Evolutionary conservation across 2,797 vertebrate species (phyloP).

Genomic region (Helarctos malayanus): DNA sequence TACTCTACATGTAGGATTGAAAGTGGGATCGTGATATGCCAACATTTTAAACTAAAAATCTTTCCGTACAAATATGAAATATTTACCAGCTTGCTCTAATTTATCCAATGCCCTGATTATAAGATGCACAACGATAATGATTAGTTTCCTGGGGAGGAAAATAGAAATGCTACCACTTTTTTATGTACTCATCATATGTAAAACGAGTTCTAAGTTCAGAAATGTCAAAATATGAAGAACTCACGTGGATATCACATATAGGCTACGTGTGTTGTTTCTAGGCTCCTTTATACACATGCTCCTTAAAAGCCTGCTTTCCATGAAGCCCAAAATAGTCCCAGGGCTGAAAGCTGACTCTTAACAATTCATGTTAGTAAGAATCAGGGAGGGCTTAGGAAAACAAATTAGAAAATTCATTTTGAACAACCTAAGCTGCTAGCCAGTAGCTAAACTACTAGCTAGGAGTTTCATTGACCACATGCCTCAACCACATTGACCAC

Average conservation of each 20-base stretch:
- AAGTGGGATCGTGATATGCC: background rate
- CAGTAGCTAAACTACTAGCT: background rate
- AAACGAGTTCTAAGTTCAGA: constrained; percentile 8
- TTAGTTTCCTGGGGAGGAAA: background rate
- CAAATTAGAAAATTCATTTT: constrained; percentile 48
- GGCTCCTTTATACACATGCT: background rate
- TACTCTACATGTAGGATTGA: background rate
- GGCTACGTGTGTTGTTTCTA: background rate
- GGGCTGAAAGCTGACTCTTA: background rate
- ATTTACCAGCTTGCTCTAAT: background rate
- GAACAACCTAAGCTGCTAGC: background rate
- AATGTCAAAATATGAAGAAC: constrained; percentile 13
- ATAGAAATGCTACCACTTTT: background rate
- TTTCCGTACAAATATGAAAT: background rate
- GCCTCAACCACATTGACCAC: constrained; percentile 57
- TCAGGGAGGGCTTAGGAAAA: background rate
- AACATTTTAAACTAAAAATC: background rate
- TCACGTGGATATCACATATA: fast-evolving
- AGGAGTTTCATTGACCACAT: constrained; percentile 36
- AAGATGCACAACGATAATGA: background rate
- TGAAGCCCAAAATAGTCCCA: background rate
- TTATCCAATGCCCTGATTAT: background rate
- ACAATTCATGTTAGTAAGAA: background rate
- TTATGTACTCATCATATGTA: background rate
- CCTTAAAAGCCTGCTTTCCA: background rate